Base-by-base conservation (phyloP, 2,888 invertebrate species). In the Norana najaformis region DNA sequence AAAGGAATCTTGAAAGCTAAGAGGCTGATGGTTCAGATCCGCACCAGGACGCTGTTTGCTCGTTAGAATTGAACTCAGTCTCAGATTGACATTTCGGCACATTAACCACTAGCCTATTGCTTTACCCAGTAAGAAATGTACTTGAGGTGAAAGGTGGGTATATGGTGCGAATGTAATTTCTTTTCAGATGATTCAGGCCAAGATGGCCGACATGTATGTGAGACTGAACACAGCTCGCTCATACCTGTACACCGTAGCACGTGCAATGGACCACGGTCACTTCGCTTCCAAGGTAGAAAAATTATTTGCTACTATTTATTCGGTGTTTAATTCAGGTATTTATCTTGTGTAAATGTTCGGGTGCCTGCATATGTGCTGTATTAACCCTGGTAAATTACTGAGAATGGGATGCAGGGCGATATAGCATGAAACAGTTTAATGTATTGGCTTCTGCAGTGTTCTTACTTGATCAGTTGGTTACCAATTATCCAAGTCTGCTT, bases 201-300 rank as follows among this genome's bases (percentile, higher is more conserved):
- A 98, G 96, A 96, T 98, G 95, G 98, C 98, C 0, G 97, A 98
- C 93, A 98, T 99, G 98, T 98, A 98, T 95, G 97, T 97, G 20
- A 96, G 96, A 5, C 94, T 99, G 90, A 97, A 97, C 94, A 97
- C 98, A 0, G 97, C 97, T 92, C 96, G 99, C 90, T 97, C 97
- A 92, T 99, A 99, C 94, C 95, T 98, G 37, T 99, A 99, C 95
- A 97, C 96, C 92, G 97, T 98, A 0, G 98, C 98, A 0, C 96
- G 96, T 92, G 97, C 98, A 0, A 96, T 97, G 92, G 98, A 98
- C 16, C 97, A 96, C 94, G 96, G 94, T 93, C 92, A 93, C 92
- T 91, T 91, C 30, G 90, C 91, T 30, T 88, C 97, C 90, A 98
- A 98, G 92, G 94, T 93, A 91, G 69, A 69, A 30, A 5, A 69